Conservation (phyloP, 2,113 vertebrate species). For the Pollachius pollachius region DNA sequence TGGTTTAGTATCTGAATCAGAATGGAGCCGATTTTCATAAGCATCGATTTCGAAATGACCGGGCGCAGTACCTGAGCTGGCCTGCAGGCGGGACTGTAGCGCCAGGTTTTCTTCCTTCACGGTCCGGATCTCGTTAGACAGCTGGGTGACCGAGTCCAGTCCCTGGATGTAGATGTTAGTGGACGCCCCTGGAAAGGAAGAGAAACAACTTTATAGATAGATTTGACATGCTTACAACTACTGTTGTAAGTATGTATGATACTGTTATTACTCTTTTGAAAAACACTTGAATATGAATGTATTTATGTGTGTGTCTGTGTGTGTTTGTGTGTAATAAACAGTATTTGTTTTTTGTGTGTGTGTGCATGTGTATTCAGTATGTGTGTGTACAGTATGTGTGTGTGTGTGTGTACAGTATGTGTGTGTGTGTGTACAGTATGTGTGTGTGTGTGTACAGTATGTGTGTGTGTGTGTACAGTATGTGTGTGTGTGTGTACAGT, state of each 20-base stretch:
- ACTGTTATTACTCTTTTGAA: too few relatives aligned
- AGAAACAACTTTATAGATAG: background rate
- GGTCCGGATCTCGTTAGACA: conserved; percentile 80
- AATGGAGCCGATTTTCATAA: background rate
- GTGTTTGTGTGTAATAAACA: too few relatives aligned
- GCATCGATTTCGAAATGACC: background rate
- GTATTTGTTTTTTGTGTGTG: too few relatives aligned
- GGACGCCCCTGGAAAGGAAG: conserved; percentile 66
- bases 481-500: background rate
- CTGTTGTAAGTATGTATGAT: too few relatives aligned
- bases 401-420: too few relatives aligned
- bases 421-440: conserved; percentile 8
- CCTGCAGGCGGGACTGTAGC: conserved; percentile 77
- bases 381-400: too few relatives aligned
- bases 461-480: background rate
- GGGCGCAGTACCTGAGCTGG: conserved; percentile 74
- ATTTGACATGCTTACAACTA: too few relatives aligned
- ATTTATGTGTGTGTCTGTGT: too few relatives aligned
- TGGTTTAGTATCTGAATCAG: background rate
- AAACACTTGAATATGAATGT: too few relatives aligned
- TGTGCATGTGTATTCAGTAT: too few relatives aligned
- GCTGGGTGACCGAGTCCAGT: conserved; percentile 76
- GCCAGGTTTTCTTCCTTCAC: conserved; percentile 73
- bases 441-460: background rate
- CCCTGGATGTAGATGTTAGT: conserved; percentile 77